Base-by-base conservation (phyloP, 1,140 invertebrate genomes). In the Pogonomyrmex barbatus region DNA sequence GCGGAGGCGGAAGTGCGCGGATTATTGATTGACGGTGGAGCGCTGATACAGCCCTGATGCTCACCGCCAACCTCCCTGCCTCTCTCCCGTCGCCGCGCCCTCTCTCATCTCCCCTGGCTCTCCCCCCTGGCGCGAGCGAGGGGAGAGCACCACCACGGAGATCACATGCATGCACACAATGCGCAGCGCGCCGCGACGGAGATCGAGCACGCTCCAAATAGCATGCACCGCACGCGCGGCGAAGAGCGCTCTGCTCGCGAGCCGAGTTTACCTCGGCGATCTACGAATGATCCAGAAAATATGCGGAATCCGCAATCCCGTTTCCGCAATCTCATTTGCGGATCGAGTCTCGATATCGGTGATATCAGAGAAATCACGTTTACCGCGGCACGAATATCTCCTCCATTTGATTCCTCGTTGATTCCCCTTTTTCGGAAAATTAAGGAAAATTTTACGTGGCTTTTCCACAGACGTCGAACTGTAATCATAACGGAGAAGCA, bases 141-240 rank as follows among this genome's bases (percentile, higher is more conserved):
- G 73, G 58, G 56, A 77, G 58, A 5, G n/a, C 33, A 12, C 45
- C 65, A 68, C 65, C 65, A 39, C 39, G 47, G 50, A 78, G 75
- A 85, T 24, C 33, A 54, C 39, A 81, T 81, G 63, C 75, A 85
- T 50, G 52, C 62, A 82, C 50, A 75, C 50, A 81, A 71, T 71
- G 67, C 78, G 68, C 79, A 71, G 14, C 78, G 39, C 45, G 78
- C 50, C 39, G 39, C 52, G 76, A 70, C 52, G 52, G 4, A 24
- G 58, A n/a, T 24, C 39, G 79, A 73, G 30, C 54, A 73, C 79
- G 67, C 79, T 82, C 79, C 79, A 82, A 82, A 82, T 82, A 82
- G 42, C 67, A 82, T 47, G 14, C 63, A 63, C 36, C 6, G n/a
- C 50, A 56, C 36, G 62, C 4, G 17, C 33, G 4, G 24, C 33